phyloP scores from a whole-genome alignment of 2,888 invertebrate genomes.

The Drosophila nr. fundita region DNA sequence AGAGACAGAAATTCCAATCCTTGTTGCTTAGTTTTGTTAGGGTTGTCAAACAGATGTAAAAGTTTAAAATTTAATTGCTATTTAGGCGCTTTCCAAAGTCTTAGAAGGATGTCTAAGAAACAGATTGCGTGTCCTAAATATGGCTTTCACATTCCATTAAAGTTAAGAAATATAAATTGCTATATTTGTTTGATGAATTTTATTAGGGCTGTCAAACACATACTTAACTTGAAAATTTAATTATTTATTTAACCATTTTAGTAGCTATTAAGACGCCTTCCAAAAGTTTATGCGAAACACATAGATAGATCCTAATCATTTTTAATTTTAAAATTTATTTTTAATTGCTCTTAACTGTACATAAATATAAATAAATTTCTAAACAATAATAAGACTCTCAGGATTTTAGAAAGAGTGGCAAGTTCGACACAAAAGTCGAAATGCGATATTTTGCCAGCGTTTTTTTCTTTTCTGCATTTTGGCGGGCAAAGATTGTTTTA shows the following conservation, averaged over 20 bases:
- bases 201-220: neutral
- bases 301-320: neutral
- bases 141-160: neutral
- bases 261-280: neutral
- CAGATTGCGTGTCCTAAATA: neutral
- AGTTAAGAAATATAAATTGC: neutral
- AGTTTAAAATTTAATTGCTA: neutral
- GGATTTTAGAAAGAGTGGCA: too few species aligned
- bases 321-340: neutral
- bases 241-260: neutral
- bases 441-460: neutral
- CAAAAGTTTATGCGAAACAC: neutral
- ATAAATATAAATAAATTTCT: too few species aligned
- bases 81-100: neutral
- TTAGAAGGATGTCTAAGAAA: neutral
- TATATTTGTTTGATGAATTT: neutral
- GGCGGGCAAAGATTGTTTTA: constrained; percentile 50
- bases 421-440: too few species aligned
- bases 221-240: neutral
- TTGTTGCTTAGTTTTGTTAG: too few species aligned
- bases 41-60: neutral
- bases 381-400: too few species aligned
- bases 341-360: too few species aligned
- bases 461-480: constrained; percentile 40
- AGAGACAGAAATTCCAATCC: neutral